These are phyloP conservation scores for Syngnathus typhle DNA, from an alignment of 2,113 vertebrate genomes.

Conservation along the genomic window DNA sequence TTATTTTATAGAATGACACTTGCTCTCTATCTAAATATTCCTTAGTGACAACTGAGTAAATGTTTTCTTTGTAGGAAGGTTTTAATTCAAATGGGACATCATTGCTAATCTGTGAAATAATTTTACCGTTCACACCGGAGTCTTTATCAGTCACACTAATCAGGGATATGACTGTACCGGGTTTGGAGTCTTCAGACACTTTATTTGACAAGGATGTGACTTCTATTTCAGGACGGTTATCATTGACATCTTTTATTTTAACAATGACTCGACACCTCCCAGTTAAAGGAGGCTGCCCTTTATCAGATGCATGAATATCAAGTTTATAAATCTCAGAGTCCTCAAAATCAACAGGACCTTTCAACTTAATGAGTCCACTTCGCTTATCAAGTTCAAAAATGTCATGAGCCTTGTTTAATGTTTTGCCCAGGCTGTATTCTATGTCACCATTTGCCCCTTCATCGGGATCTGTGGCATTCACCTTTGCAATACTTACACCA, in stretches of 20 bases:
- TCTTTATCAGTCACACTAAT: slow-evolving; percentile 54
- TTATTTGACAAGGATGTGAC: slow-evolving; percentile 79
- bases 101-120: slow-evolving; percentile 29
- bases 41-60: slow-evolving; percentile 54
- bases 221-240: slow-evolving; percentile 79
- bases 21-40: slow-evolving; percentile 41
- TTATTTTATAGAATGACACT: slow-evolving; percentile 31
- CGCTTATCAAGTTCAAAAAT: slow-evolving; percentile 38
- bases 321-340: slow-evolving; percentile 41
- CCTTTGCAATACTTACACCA: slow-evolving; percentile 27
- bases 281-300: slow-evolving; percentile 21
- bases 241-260: slow-evolving; percentile 49
- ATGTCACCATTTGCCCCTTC: slow-evolving; percentile 45
- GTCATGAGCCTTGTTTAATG: slow-evolving; percentile 22
- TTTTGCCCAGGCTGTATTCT: slow-evolving; percentile 43
- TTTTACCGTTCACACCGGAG: slow-evolving; percentile 45
- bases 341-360: slow-evolving; percentile 47
- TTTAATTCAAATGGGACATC: slow-evolving; percentile 44
- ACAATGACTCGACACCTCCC: slow-evolving; percentile 34
- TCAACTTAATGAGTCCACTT: slow-evolving; percentile 43
- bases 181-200: slow-evolving; percentile 54
- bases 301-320: slow-evolving; percentile 56
- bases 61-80: slow-evolving; percentile 40
- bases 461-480: slow-evolving; percentile 49
- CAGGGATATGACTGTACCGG: slow-evolving; percentile 49